These are phyloP conservation scores for Microcebus lehilahytsara DNA, from an alignment of 2,113 vertebrate genomes.

Conservation along the genomic window DNA sequence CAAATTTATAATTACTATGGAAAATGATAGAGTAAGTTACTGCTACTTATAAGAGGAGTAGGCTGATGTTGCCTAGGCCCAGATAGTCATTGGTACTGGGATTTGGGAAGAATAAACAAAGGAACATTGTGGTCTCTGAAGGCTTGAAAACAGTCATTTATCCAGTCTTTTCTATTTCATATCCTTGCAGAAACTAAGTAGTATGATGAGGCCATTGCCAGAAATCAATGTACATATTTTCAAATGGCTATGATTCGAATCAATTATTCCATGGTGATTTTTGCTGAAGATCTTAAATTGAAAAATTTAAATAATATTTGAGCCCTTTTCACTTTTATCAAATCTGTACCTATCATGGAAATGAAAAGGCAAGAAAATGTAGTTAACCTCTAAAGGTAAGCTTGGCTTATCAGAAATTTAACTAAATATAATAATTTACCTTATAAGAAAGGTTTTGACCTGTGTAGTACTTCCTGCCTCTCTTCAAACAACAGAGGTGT, in stretches of 20 bases:
- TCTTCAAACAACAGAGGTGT: background rate
- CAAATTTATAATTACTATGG: background rate
- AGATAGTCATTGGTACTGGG: background rate
- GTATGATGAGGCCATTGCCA: background rate
- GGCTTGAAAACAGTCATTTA: background rate
- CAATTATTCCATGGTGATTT: background rate
- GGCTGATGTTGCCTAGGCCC: background rate
- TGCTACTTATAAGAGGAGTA: background rate
- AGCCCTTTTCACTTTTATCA: constrained; percentile 39
- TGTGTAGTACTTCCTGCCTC: background rate
- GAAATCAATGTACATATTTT: background rate
- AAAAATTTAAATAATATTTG: constrained; percentile 43
- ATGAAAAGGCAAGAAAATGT: constrained; percentile 28
- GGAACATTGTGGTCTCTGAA: background rate
- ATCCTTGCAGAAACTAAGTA: background rate
- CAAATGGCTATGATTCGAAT: background rate
- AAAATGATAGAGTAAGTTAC: background rate
- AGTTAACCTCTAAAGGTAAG: constrained; percentile 35
- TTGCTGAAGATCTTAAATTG: constrained; percentile 4
- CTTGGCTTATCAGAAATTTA: constrained; percentile 18
- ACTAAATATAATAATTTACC: background rate
- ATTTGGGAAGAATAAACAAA: background rate
- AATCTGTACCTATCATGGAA: background rate
- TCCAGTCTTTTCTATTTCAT: background rate
- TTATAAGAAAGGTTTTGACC: background rate